Conservation (phyloP, 2,113 vertebrate genomes). For the Zootoca vivipara region DNA sequence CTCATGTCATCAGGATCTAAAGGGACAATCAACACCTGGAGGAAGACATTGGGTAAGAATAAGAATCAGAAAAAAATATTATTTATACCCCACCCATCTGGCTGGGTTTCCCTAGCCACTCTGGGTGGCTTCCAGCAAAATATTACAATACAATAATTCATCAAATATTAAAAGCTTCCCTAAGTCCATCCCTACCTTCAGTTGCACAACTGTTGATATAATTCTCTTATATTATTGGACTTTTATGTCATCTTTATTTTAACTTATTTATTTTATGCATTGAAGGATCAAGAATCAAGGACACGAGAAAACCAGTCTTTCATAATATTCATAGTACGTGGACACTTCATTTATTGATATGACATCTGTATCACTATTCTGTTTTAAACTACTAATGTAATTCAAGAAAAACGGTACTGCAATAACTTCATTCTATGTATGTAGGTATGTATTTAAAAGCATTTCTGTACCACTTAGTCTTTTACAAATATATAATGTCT, state of each 20-base stretch:
- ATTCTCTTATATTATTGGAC: neutral
- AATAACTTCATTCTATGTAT: neutral
- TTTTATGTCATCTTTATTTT: too few species aligned
- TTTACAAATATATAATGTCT: too few species aligned
- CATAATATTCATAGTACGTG: neutral
- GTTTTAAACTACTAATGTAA: neutral
- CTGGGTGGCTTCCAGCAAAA: too few species aligned
- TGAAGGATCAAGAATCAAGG: too few species aligned
- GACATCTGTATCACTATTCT: neutral
- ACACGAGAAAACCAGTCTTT: neutral
- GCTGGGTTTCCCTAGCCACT: too few species aligned
- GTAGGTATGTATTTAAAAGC: too few species aligned
- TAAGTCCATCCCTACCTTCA: neutral
- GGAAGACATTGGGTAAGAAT: neutral
- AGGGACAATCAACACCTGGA: neutral
- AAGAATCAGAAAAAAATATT: too few species aligned
- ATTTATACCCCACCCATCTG: too few species aligned
- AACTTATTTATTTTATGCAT: too few species aligned
- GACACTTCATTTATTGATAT: neutral
- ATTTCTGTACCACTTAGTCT: too few species aligned
- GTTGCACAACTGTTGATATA: neutral
- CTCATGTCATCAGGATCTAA: neutral
- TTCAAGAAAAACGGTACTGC: neutral
- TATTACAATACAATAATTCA: too few species aligned
- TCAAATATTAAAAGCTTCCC: too few species aligned